phyloP scores from a whole-genome alignment of 1,140 invertebrate genomes.

The Aleiodes sp. region DNA sequence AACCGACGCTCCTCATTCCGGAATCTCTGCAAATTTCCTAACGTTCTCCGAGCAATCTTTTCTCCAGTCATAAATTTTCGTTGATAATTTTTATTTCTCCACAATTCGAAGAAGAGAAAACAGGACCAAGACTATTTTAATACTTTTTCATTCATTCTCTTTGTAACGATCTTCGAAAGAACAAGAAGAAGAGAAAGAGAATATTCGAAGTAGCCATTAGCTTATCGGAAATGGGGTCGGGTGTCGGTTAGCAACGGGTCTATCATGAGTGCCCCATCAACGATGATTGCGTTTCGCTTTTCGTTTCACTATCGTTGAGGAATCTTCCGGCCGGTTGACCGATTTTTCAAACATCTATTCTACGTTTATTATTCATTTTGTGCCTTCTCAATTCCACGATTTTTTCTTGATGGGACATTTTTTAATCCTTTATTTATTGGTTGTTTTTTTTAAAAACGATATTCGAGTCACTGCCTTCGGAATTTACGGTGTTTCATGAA shows the following conservation, averaged over 20 bases:
- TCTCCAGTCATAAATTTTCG: too few relatives aligned
- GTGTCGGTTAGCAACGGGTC: neutral
- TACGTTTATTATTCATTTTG: neutral
- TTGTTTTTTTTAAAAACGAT: neutral
- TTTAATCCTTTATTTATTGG: too few relatives aligned
- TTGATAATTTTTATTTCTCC: too few relatives aligned
- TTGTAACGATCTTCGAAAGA: neutral
- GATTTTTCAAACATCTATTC: neutral
- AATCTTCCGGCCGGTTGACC: neutral
- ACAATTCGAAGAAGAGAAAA: neutral
- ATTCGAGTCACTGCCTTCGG: neutral
- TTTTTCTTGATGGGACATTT: too few relatives aligned
- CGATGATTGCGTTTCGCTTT: constrained; percentile 23
- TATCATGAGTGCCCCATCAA: neutral
- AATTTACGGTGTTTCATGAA: neutral
- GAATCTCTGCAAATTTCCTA: too few relatives aligned
- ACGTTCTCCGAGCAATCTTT: too few relatives aligned
- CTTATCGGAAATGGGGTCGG: constrained; percentile 29
- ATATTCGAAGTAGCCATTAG: constrained; percentile 33
- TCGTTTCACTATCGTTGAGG: neutral
- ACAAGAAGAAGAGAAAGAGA: too few relatives aligned
- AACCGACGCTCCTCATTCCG: too few relatives aligned
- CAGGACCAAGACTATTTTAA: neutral
- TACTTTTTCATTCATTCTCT: neutral
- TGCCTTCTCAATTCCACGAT: neutral